phyloP scores from a whole-genome alignment of 2,113 vertebrate genomes.

The Motacilla alba region DNA sequence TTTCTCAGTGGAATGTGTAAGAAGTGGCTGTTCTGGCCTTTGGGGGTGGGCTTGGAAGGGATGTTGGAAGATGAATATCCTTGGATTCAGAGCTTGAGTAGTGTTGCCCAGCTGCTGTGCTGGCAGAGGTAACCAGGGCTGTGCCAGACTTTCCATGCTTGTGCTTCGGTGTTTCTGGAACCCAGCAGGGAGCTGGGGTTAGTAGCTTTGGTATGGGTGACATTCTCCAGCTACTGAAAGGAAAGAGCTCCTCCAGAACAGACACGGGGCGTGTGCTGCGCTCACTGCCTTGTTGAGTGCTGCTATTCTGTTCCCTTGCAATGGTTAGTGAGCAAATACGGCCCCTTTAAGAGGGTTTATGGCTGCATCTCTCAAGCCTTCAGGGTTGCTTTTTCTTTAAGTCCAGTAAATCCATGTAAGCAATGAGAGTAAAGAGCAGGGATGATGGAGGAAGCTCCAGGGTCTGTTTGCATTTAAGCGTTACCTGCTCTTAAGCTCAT shows the following conservation, averaged over 20 bases:
- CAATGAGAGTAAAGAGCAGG: not conserved
- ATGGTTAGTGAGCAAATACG: not conserved
- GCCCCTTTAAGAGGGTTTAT: not conserved
- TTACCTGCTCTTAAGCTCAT: not conserved
- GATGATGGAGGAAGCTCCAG: not conserved
- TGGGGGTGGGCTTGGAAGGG: not conserved
- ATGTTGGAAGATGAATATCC: not conserved
- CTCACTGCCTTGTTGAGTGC: not conserved
- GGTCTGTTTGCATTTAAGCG: not conserved
- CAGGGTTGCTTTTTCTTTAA: not conserved
- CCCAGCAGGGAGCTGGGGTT: not conserved
- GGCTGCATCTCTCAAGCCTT: not conserved
- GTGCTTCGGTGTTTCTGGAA: rapidly evolving
- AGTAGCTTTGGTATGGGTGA: not conserved
- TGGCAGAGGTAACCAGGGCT: not conserved
- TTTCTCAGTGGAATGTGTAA: not conserved
- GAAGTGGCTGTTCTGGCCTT: not conserved
- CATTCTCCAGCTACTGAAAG: not conserved
- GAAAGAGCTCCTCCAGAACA: not conserved
- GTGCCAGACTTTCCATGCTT: rapidly evolving
- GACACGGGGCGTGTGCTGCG: rapidly evolving
- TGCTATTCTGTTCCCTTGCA: not conserved
- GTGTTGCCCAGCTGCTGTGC: not conserved
- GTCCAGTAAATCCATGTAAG: not conserved
- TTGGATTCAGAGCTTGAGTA: not conserved